Conservation (phyloP, 2,797 vertebrate species). For the Danio albolineatus region DNA sequence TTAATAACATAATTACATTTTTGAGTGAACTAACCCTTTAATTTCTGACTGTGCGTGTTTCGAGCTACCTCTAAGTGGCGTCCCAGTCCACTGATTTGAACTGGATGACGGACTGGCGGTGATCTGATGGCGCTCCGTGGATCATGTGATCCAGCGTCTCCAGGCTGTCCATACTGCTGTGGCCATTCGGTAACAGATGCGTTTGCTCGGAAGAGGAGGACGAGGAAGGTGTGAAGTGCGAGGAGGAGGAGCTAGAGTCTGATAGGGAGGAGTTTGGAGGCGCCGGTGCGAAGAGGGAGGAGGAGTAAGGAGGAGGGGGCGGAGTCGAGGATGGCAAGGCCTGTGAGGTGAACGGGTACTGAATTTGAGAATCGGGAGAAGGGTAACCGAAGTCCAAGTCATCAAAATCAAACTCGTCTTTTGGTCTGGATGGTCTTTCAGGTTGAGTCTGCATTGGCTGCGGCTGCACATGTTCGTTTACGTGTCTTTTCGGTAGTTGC, state of each 20-base stretch:
- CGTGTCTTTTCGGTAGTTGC: slow-evolving; percentile 10
- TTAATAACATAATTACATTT: no score
- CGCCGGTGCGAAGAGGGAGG: slow-evolving; percentile 52
- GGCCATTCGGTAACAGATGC: slow-evolving; percentile 71
- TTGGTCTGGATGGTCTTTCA: slow-evolving; percentile 12
- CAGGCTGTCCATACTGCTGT: slow-evolving; percentile 69
- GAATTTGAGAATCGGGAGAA: slow-evolving; percentile 26
- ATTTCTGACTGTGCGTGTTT: not conserved
- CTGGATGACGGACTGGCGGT: slow-evolving; percentile 93
- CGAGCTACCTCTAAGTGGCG: slow-evolving; percentile 52
- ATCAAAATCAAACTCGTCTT: slow-evolving; percentile 69
- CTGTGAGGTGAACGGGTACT: slow-evolving; percentile 54
- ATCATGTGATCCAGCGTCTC: slow-evolving; percentile 80
- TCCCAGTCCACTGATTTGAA: slow-evolving; percentile 80
- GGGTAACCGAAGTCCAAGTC: slow-evolving; percentile 61
- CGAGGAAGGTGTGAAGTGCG: slow-evolving; percentile 63
- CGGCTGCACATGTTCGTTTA: slow-evolving; percentile 1
- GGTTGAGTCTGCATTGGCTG: slow-evolving; percentile 59
- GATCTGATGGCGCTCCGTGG: slow-evolving; percentile 62
- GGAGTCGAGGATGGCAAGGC: slow-evolving; percentile 69
- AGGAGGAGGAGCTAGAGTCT: slow-evolving; percentile 63
- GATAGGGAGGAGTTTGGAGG: slow-evolving; percentile 63
- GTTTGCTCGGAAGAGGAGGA: slow-evolving; percentile 63
- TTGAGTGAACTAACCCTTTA: no score
- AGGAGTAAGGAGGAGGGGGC: slow-evolving; percentile 66